These are phyloP conservation scores for Archaeoteleia sp. DNA, from an alignment of 2,888 invertebrate species.

Conservation along the genomic window DNA sequence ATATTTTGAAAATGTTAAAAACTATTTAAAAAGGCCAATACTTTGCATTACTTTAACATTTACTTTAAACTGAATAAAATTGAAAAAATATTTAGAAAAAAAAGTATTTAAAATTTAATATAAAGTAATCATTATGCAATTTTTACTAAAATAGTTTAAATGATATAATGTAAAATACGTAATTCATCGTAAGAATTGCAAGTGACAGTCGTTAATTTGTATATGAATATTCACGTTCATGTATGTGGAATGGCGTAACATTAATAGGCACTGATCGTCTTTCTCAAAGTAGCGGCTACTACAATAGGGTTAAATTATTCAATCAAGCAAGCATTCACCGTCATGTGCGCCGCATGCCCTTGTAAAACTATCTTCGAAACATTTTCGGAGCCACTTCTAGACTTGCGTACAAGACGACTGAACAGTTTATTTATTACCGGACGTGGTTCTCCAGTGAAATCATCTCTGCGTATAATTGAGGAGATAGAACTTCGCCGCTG, in stretches of 20 bases:
- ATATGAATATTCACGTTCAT: too few relatives aligned
- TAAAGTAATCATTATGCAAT: too few relatives aligned
- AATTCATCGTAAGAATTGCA: too few relatives aligned
- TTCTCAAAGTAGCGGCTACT: slow-evolving; percentile 32
- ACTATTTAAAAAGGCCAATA: too few relatives aligned
- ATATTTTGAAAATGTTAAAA: too few relatives aligned
- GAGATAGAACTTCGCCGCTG: not conserved
- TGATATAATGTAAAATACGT: too few relatives aligned
- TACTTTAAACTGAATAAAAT: too few relatives aligned
- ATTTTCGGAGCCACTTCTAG: slow-evolving; percentile 2
- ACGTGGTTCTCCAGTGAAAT: slow-evolving; percentile 19
- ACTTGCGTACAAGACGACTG: slow-evolving; percentile 1
- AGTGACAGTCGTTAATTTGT: too few relatives aligned
- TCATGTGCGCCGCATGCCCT: slow-evolving; percentile 4
- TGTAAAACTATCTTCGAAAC: slow-evolving; percentile 11
- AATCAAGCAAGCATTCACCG: slow-evolving; percentile 34
- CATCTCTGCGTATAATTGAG: slow-evolving; percentile 22
- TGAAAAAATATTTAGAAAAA: too few relatives aligned
- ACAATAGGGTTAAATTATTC: slow-evolving; percentile 50
- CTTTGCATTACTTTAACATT: too few relatives aligned
- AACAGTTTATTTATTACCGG: slow-evolving; percentile 8
- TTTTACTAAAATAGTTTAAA: too few relatives aligned
- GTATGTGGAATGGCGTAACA: slow-evolving; percentile 21
- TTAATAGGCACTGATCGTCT: slow-evolving; percentile 54
- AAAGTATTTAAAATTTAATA: too few relatives aligned